Percentiles rank a stretch among this genome's conserved stretches.
Evolutionary conservation across 2,888 invertebrate genomes (phyloP).

Genomic region (Drosophila leonis): DNA sequence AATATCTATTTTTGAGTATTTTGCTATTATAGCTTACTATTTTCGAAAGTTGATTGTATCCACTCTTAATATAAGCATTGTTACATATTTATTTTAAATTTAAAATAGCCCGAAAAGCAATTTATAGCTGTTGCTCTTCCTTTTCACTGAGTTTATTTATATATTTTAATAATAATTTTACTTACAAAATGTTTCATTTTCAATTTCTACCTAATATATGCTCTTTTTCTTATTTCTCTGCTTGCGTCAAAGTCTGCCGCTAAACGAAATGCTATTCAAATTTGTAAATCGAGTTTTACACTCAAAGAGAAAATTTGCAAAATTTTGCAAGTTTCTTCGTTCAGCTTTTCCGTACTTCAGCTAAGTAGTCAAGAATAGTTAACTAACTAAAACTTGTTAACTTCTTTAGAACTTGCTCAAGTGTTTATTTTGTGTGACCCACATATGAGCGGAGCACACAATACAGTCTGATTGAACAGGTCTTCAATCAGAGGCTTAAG

Average conservation of each 20-base stretch:
- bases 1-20: too few species aligned
- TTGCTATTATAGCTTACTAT: too few species aligned
- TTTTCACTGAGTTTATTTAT: not conserved
- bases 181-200: not conserved
- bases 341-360: conserved; percentile 3
- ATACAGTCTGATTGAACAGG: conserved; percentile 28
- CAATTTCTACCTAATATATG: not conserved
- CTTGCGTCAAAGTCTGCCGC: not conserved
- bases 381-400: conserved; percentile 12
- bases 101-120: not conserved
- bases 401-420: conserved; percentile 10
- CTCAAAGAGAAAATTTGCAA: conserved; percentile 5
- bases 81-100: not conserved
- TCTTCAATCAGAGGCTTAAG: conserved; percentile 28
- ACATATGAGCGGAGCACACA: conserved; percentile 2
- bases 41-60: not conserved
- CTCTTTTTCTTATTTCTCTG: not conserved
- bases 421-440: not conserved
- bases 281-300: conserved; percentile 2
- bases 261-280: not conserved
- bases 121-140: not conserved
- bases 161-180: not conserved
- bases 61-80: not conserved
- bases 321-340: not conserved
- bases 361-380: conserved; percentile 23